These are phyloP conservation scores for Mobula hypostoma DNA, from an alignment of 2,113 vertebrate species.

Conservation along the genomic window DNA sequence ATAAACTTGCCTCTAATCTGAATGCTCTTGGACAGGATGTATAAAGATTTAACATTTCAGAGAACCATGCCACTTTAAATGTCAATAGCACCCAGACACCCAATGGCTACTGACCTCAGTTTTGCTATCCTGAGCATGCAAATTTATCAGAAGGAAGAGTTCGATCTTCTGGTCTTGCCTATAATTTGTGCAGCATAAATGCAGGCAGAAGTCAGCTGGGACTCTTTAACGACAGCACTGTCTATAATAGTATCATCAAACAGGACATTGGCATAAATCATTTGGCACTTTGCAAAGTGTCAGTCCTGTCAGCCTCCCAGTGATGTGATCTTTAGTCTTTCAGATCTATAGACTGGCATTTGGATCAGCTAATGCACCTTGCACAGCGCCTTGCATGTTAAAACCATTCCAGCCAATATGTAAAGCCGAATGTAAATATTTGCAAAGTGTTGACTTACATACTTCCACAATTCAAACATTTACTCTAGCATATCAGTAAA, in stretches of 20 bases:
- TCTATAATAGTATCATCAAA: conserved; percentile 87
- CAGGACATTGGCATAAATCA: conserved; percentile 91
- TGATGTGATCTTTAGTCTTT: conserved; percentile 99
- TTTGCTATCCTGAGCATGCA: conserved; percentile 53
- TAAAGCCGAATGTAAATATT: conserved; percentile 65
- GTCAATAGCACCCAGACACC: conserved; percentile 32
- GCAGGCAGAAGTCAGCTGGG: conserved; percentile 64
- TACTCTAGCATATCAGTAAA: conserved; percentile 16
- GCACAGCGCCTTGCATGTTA: conserved; percentile 82
- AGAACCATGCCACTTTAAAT: conserved; percentile 30
- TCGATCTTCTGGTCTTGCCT: conserved; percentile 72
- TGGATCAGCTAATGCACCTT: conserved; percentile 78
- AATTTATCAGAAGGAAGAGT: conserved; percentile 65
- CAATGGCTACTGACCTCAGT: conserved; percentile 45
- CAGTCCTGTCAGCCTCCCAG: conserved; percentile 84
- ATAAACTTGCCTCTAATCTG: not conserved
- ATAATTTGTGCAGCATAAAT: conserved; percentile 84
- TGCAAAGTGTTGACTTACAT: conserved; percentile 66
- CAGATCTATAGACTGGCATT: conserved; percentile 99
- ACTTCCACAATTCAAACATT: conserved; percentile 33
- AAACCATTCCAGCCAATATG: conserved; percentile 69
- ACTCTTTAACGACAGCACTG: conserved; percentile 91
- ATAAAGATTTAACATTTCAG: not conserved
- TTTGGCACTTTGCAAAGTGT: conserved; percentile 83
- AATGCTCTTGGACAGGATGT: not conserved